Base-by-base conservation (phyloP, 2,888 invertebrate genomes). In the Acrobasis repandana region DNA sequence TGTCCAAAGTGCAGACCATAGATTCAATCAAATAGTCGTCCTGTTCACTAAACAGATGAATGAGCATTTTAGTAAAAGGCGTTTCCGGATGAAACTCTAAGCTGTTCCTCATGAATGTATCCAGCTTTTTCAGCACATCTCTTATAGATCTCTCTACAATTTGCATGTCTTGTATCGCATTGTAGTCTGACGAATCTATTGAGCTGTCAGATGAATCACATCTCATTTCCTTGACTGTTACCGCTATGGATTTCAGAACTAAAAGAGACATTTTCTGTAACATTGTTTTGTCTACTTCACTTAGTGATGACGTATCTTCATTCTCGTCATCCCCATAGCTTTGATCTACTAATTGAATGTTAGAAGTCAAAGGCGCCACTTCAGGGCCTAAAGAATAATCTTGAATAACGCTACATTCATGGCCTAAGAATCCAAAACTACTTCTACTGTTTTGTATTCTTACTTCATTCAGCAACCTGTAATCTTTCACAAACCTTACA, bases 11-110 rank as follows among this genome's bases (percentile, higher is more conserved):
- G 82, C 97, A 97, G 9, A 98, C 96, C 97, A 98, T 97, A 3
- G 97, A 96, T 90, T 98, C 98, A 63, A 98, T 96, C 71, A 98
- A 88, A 75, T 96, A 97, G 85, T 98, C 98, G 78, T 98, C 97
- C 82, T 98, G 97, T 85, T 98, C 97, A 73, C 96, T 96, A 76
- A 98, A 97, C 62, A 98, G 89, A 82, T 96, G 96, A 63, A 97
- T 96, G 58, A 98, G 93, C 93, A 97, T 96, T 86, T 97, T 97
- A 0, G 97, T 96, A 69, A 97, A 95, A 18, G 96, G 95, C 67
- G 96, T 96, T 81, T 97, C 97, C 0, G 97, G 97, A 86, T 97
- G 97, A 79, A 96, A 97, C 66, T 97, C 96, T 69, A 97, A 88
- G 62, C 95, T 93, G 65, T 95, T 94, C 77, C 97, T 96, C 10